Evolutionary conservation across 1,140 invertebrate genomes (phyloP).

Genomic region (Hyposmocoma kahamanoa): DNA sequence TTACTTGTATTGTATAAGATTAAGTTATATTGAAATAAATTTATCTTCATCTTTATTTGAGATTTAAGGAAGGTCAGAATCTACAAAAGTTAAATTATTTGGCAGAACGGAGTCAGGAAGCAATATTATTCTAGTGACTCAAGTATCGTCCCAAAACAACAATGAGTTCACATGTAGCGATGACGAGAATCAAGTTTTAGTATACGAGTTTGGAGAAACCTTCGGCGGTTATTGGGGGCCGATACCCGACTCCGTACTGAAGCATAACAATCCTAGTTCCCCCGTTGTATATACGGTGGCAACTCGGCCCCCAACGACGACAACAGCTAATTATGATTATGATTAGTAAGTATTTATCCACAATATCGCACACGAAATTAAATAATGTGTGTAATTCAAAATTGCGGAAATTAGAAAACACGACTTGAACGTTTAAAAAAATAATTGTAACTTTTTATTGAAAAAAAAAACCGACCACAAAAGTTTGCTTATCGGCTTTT

Average conservation of each 20-base stretch:
- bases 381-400: too few relatives aligned
- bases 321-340: background rate
- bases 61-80: too few relatives aligned
- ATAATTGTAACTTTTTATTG: too few relatives aligned
- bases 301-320: slow-evolving; percentile 10
- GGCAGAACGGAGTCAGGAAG: slow-evolving; percentile 46
- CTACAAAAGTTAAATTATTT: too few relatives aligned
- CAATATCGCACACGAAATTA: too few relatives aligned
- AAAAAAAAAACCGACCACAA: too few relatives aligned
- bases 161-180: background rate
- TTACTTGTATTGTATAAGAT: too few relatives aligned
- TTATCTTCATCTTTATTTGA: too few relatives aligned
- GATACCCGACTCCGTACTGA: slow-evolving; percentile 29
- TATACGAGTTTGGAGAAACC: slow-evolving; percentile 50
- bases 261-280: slow-evolving; percentile 10
- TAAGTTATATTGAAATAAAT: too few relatives aligned
- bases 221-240: slow-evolving; percentile 57
- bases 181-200: slow-evolving; percentile 28
- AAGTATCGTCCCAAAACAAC: slow-evolving; percentile 22
- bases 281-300: slow-evolving; percentile 39
- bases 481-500: too few relatives aligned
- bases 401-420: too few relatives aligned
- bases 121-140: slow-evolving; percentile 49
- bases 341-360: background rate
- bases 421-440: too few relatives aligned